phyloP scores from a whole-genome alignment of 2,888 invertebrate genomes.

The Mesopsocus fuscifrons region DNA sequence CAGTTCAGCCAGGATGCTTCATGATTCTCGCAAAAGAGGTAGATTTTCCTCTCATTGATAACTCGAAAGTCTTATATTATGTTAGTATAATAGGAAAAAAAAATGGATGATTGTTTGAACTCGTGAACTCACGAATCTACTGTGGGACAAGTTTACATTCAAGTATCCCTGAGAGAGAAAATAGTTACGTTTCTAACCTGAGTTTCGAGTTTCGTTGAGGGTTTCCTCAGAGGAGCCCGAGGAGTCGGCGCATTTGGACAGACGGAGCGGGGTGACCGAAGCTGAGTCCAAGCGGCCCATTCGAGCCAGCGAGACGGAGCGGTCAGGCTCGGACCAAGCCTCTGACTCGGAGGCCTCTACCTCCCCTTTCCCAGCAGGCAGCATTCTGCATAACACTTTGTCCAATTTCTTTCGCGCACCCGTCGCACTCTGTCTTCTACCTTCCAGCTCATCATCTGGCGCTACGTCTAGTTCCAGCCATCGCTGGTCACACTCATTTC shows the following conservation, averaged over 20 bases:
- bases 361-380: not conserved
- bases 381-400: conserved; percentile 10
- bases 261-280: conserved; percentile 1
- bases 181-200: conserved; percentile 13
- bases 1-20: no score
- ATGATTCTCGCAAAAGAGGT: no score
- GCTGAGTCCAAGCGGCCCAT: conserved; percentile 35
- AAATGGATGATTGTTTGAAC: no score
- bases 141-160: no score
- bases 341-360: conserved; percentile 46
- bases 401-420: not conserved
- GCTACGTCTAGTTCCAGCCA: conserved; percentile 15
- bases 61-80: no score
- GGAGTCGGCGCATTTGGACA: conserved; percentile 11
- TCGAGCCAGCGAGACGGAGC: conserved; percentile 58
- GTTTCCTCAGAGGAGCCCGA: conserved; percentile 15
- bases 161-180: no score
- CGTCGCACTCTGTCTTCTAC: not conserved
- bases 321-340: conserved; percentile 73
- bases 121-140: no score
- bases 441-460: not conserved
- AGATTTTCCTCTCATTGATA: no score
- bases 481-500: no score
- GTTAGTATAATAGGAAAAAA: no score
- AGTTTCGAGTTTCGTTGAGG: conserved; percentile 14